A percentile compares a stretch with the other conserved stretches of the same genome.
phyloP scores from a whole-genome alignment of 2,888 invertebrate genomes.

The Meiosimyza platycephala region DNA sequence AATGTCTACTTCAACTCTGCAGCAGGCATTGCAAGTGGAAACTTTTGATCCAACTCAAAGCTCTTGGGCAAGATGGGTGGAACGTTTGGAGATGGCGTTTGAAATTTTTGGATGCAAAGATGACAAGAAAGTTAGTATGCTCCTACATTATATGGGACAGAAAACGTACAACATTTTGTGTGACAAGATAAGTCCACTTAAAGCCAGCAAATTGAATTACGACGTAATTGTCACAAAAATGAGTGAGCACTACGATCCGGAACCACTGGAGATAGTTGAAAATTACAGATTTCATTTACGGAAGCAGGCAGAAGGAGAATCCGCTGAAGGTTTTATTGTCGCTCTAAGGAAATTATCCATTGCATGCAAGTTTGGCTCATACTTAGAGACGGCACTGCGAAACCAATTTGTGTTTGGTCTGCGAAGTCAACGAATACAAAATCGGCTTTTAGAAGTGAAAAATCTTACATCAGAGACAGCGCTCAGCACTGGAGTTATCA shows the following conservation, averaged over 20 bases:
- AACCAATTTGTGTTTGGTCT: constrained; percentile 2
- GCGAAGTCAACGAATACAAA: not conserved
- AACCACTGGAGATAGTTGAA: constrained; percentile 39
- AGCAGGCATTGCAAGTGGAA: too few species aligned
- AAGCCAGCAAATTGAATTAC: constrained; percentile 12
- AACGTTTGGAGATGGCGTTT: too few species aligned
- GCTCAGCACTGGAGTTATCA: not conserved
- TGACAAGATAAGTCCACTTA: constrained; percentile 11
- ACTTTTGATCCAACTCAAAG: too few species aligned
- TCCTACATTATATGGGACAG: constrained; percentile 23
- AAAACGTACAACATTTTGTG: constrained; percentile 14
- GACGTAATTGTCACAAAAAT: constrained; percentile 32
- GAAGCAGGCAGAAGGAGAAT: constrained; percentile 35
- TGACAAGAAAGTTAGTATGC: constrained; percentile 14
- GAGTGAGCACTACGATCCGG: constrained; percentile 35
- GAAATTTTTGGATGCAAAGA: constrained; percentile 14
- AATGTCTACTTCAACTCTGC: too few species aligned
- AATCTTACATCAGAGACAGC: not conserved
- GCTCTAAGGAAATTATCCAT: constrained; percentile 1
- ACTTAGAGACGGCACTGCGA: not conserved
- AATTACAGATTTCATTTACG: too few species aligned
- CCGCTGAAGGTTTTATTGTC: constrained; percentile 30
- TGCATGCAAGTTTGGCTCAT: not conserved
- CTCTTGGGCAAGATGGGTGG: too few species aligned
- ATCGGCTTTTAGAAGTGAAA: not conserved